Evolutionary conservation across 2,888 invertebrate species (phyloP).

Genomic region (Temnothorax unifasciatus): DNA sequence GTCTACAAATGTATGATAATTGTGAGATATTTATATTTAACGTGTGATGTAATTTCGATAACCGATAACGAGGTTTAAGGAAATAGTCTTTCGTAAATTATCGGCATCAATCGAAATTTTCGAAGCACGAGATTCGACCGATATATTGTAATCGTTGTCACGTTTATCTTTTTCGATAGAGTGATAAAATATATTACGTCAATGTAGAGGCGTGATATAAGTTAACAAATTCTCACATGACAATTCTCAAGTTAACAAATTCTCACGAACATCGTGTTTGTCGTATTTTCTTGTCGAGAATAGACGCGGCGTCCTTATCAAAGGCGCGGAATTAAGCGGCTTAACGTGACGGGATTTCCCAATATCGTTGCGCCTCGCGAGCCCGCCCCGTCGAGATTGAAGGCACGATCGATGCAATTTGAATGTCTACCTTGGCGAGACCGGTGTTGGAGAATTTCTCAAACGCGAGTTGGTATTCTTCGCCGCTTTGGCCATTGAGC

Average conservation of each 20-base stretch:
- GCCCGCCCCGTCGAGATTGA: constrained; percentile 16
- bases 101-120: neutral
- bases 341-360: constrained; percentile 46
- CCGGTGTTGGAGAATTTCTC: constrained; percentile 89
- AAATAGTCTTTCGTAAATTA: neutral
- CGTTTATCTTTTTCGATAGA: neutral
- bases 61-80: neutral
- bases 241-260: neutral
- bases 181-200: neutral
- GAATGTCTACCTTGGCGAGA: constrained; percentile 88
- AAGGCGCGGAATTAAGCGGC: constrained; percentile 44
- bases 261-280: neutral
- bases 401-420: constrained; percentile 34
- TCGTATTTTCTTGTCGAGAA: constrained; percentile 35
- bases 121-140: neutral
- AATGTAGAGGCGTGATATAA: neutral
- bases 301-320: constrained; percentile 41
- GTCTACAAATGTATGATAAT: constrained; percentile 86
- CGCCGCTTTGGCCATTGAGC: constrained; percentile 86
- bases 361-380: constrained; percentile 33
- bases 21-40: neutral
- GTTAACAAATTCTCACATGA: neutral
- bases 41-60: neutral
- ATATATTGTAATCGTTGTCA: neutral
- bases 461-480: constrained; percentile 88